Base-by-base conservation (phyloP, 1,140 invertebrate species). In the Cyclina sinensis region DNA sequence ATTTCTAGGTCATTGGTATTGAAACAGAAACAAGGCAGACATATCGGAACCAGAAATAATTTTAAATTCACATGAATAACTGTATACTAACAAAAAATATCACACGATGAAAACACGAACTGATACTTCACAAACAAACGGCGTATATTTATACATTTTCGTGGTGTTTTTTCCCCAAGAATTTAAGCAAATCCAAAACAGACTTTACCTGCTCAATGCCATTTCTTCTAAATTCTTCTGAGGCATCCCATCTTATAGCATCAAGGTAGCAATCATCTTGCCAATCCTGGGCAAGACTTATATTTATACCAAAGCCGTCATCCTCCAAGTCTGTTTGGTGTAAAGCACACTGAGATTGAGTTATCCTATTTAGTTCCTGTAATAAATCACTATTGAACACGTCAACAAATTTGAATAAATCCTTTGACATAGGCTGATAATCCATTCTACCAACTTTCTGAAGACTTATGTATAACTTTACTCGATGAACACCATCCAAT, bases 181-280 rank as follows among this genome's bases (percentile, higher is more conserved):
- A n/a, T n/a, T n/a, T n/a, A n/a, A n/a, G n/a, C n/a, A n/a, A n/a
- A n/a, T n/a, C n/a, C n/a, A n/a, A 43, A 43, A 43, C 43, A 43
- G 14, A 43, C 4, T 43, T 43, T 43, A 43, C 43, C 43, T 78
- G 73, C 16, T 85, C 82, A 37, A 86, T 68, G 1, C 85, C 85
- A 39, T 86, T 86, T 35, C 27, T 68, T 0, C 37, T 14, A 32
- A 86, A 86, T 27, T 86, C 85, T 7, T 86, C 85, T 24, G 37
- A 46, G 16, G 65, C 82, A 37, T 70, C 62, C 0, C 11, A 30
- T 43, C 80, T 35, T 14, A 85, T 70, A 4, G 51, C 37, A 3
- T 54, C 68, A 14, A 73, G 43, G 32, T 78, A 54, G n/a, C 48
- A 16, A 18, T 78, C 74, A 21, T 43, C 54, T 4, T 43, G 43